These are phyloP conservation scores for Champsocephalus gunnari DNA, from an alignment of 2,797 vertebrate species.

Conservation along the genomic window DNA sequence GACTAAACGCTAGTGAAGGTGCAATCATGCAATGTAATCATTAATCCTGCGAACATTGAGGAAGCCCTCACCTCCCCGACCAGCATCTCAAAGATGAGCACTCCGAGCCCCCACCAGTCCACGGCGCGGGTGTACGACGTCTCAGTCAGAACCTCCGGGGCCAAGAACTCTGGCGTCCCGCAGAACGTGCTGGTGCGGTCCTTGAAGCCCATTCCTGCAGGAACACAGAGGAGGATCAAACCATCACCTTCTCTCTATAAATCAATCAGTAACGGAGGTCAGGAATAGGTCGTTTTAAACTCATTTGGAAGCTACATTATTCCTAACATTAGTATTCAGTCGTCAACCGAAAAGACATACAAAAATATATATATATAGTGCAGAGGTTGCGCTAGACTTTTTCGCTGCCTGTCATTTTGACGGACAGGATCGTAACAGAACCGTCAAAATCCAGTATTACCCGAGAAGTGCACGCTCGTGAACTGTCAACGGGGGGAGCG, in stretches of 20 bases:
- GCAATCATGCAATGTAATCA: not conserved
- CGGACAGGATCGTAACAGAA: too few species aligned
- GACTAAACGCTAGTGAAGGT: too few species aligned
- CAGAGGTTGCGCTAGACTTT: too few species aligned
- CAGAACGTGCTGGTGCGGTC: conserved; percentile 99
- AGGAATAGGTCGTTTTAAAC: not conserved
- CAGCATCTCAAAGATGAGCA: conserved; percentile 99
- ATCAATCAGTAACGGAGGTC: not conserved
- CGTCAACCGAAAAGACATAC: too few species aligned
- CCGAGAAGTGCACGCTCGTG: too few species aligned
- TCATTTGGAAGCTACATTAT: not conserved
- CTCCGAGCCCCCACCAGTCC: conserved; percentile 99
- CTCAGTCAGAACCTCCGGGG: conserved; percentile 97
- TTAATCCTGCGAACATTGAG: not conserved
- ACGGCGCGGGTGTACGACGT: conserved; percentile 98
- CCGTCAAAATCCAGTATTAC: too few species aligned
- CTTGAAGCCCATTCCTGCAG: conserved; percentile 96
- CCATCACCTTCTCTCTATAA: too few species aligned
- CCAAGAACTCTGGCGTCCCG: conserved; percentile 98
- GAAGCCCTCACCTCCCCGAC: conserved; percentile 93
- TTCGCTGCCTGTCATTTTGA: too few species aligned
- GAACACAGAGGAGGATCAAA: not conserved
- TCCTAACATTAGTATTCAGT: too few species aligned
- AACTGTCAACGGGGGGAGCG: too few species aligned
- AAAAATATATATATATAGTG: too few species aligned